These are phyloP conservation scores for Artibeus lituratus DNA, from an alignment of 2,797 vertebrate species.

Conservation along the genomic window DNA sequence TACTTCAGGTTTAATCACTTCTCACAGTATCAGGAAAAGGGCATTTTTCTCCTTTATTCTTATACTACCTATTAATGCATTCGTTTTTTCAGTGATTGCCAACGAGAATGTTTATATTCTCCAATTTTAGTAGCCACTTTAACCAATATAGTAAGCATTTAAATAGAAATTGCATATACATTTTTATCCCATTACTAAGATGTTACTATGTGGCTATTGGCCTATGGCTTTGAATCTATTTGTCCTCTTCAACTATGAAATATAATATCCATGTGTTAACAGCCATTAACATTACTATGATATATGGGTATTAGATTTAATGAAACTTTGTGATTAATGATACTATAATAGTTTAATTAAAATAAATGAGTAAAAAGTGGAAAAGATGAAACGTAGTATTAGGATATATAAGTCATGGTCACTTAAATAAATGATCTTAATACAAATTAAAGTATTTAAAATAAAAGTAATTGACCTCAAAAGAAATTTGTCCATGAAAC, in stretches of 20 bases:
- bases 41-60: background rate
- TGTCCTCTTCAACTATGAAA: background rate
- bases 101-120: background rate
- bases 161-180: background rate
- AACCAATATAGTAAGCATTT: background rate
- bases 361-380: conserved; percentile 14
- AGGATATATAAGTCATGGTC: background rate
- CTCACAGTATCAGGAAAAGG: background rate
- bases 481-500: background rate
- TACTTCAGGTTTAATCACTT: background rate
- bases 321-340: conserved; percentile 38
- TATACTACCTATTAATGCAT: background rate
- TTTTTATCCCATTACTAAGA: background rate
- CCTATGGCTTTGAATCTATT: background rate
- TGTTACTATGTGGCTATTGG: background rate
- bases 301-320: background rate
- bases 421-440: conserved; percentile 4
- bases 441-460: background rate
- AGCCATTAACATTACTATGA: background rate
- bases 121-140: background rate
- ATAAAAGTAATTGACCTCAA: background rate
- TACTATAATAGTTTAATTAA: conserved; percentile 35
- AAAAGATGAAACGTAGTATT: conserved; percentile 40
- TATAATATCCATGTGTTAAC: background rate
- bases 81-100: background rate